phyloP scores from a whole-genome alignment of 2,888 invertebrate genomes.

The Luffia ferchaultella region DNA sequence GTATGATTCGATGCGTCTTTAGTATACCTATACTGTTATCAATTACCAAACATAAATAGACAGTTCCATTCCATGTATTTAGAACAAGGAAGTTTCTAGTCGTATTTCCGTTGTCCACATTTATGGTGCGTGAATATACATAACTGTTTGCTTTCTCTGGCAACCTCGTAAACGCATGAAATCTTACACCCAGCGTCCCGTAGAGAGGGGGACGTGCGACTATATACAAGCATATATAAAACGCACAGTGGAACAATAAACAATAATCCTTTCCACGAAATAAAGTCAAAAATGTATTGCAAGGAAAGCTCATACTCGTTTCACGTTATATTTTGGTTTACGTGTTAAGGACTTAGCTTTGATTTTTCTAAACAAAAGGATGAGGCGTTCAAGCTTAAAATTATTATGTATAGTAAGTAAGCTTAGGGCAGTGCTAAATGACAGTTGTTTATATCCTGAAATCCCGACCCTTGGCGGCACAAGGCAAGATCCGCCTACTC shows the following conservation, averaged over 20 bases:
- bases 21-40: too few species aligned
- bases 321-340: too few species aligned
- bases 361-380: too few species aligned
- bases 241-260: neutral
- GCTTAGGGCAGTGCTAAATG: too few species aligned
- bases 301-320: too few species aligned
- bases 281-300: neutral
- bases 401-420: too few species aligned
- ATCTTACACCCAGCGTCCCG: slow-evolving; percentile 42
- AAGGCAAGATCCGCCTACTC: slow-evolving; percentile 42
- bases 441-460: slow-evolving; percentile 36
- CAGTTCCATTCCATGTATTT: too few species aligned
- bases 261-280: neutral
- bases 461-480: slow-evolving; percentile 12
- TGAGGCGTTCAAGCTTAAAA: too few species aligned
- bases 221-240: neutral
- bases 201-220: slow-evolving; percentile 6
- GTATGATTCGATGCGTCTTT: too few species aligned
- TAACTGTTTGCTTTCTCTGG: slow-evolving; percentile 52
- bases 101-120: too few species aligned
- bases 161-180: slow-evolving; percentile 39
- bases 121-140: neutral
- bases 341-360: too few species aligned
- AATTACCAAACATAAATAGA: too few species aligned
- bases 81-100: neutral